Conservation (phyloP, 2,888 invertebrate species). For the Megalurothrips usitatus region DNA sequence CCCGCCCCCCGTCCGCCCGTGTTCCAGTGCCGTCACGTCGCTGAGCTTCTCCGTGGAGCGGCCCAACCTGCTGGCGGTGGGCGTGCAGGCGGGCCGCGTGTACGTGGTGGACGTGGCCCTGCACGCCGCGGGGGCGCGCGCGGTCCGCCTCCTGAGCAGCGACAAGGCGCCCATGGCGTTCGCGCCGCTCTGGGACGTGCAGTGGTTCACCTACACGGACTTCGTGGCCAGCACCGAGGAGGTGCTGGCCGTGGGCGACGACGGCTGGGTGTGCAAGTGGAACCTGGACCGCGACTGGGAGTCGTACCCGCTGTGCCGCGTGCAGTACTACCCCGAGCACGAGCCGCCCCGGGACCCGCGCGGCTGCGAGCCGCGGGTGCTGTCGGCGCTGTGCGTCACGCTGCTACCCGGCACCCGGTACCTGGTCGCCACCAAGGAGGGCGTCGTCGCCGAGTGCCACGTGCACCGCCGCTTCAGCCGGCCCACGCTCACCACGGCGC, state of each 20-base stretch:
- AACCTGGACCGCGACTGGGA: constrained; percentile 31
- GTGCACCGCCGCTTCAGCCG: constrained; percentile 8
- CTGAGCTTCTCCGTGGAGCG: constrained; percentile 63
- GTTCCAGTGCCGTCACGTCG: constrained; percentile 57
- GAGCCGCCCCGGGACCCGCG: not conserved
- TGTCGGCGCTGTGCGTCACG: constrained; percentile 15
- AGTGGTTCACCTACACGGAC: constrained; percentile 36
- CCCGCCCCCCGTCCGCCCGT: no score
- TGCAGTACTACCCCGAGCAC: constrained; percentile 17
- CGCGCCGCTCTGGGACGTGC: constrained; percentile 35
- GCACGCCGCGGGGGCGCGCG: constrained; percentile 46
- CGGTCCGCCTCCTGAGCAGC: constrained; percentile 43
- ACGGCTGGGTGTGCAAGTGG: constrained; percentile 36
- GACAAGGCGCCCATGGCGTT: constrained; percentile 27
- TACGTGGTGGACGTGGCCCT: constrained; percentile 65
- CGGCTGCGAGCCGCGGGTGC: constrained; percentile 3
- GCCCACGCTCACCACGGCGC: constrained; percentile 50
- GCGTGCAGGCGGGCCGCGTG: constrained; percentile 69
- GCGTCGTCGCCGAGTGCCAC: constrained; percentile 13
- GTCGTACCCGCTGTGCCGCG: constrained; percentile 23
- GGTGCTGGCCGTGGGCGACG: constrained; percentile 35
- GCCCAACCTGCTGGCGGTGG: constrained; percentile 70
- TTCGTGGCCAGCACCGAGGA: constrained; percentile 35
- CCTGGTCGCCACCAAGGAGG: constrained; percentile 23
- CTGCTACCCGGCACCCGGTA: constrained; percentile 11